Evolutionary conservation across 1,140 invertebrate genomes (phyloP).

Genomic region (Battus philenor): DNA sequence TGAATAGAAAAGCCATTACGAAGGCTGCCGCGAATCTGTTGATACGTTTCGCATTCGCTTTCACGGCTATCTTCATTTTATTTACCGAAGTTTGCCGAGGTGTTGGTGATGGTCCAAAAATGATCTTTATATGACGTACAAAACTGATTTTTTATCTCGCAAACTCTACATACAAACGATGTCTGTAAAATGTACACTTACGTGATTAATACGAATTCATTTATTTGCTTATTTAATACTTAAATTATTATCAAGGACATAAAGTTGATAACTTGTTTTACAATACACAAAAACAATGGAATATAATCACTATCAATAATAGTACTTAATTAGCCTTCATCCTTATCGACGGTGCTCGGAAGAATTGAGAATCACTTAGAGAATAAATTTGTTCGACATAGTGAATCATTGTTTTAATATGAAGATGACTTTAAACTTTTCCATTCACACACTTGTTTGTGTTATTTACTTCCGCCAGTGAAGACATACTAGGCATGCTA

Average conservation of each 20-base stretch:
- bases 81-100: conserved; percentile 30
- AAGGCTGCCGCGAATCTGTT: conserved; percentile 55
- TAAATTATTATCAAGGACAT: neutral
- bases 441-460: conserved; percentile 5
- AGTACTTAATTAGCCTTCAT: neutral
- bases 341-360: neutral
- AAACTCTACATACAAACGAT: neutral
- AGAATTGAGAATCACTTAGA: neutral
- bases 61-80: conserved; percentile 64
- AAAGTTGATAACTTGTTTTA: neutral
- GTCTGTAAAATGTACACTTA: neutral
- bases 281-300: neutral
- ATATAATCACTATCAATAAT: neutral
- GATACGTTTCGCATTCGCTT: conserved; percentile 51
- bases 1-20: conserved; percentile 75
- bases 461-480: conserved; percentile 9
- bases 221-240: conserved; percentile 1
- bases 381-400: neutral
- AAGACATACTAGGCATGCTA: neutral
- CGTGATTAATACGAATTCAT: neutral
- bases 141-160: neutral
- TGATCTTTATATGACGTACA: neutral
- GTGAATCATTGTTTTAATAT: conserved; percentile 6
- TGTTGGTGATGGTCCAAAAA: neutral
- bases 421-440: conserved; percentile 10